Percentiles rank a stretch among this genome's conserved stretches.
These are phyloP conservation scores for Margarornis squamiger DNA, from an alignment of 2,797 vertebrate genomes.

Conservation along the genomic window DNA sequence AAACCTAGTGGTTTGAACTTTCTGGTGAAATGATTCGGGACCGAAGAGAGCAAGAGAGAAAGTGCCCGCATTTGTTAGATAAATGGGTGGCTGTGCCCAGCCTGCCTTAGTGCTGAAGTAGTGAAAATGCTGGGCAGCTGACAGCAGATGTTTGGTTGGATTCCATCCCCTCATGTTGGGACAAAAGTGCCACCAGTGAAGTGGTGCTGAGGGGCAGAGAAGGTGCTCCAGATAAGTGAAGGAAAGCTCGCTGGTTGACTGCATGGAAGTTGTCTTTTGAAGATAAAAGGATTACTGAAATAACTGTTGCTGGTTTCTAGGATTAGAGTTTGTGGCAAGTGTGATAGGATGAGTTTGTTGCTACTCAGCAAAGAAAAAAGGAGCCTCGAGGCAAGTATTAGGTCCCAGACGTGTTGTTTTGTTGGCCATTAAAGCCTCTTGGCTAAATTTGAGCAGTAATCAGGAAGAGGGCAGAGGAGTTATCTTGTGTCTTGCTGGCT, in stretches of 20 bases:
- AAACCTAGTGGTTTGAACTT: background rate
- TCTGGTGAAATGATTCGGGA: background rate
- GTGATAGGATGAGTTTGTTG: background rate
- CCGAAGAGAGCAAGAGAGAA: background rate
- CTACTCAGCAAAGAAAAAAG: background rate
- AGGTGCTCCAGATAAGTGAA: background rate
- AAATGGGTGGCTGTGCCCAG: background rate
- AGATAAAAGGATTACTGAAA: conserved; percentile 16
- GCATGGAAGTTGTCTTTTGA: background rate
- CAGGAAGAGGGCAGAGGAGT: background rate
- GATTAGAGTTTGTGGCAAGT: background rate
- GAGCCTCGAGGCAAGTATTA: background rate
- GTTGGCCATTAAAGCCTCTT: background rate
- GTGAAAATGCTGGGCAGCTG: background rate
- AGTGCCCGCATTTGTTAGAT: background rate
- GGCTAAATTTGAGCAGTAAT: background rate
- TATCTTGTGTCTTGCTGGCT: conserved; percentile 2
- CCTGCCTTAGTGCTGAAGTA: background rate
- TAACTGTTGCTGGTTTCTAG: background rate
- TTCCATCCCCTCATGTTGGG: background rate
- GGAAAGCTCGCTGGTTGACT: background rate
- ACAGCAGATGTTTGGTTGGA: background rate
- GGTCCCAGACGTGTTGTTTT: background rate
- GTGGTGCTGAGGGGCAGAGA: background rate
- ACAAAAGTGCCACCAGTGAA: background rate